Percentiles rank a stretch among this genome's conserved stretches.
Evolutionary conservation across 2,113 vertebrate species (phyloP).

Genomic region (Struthidea cinerea): DNA sequence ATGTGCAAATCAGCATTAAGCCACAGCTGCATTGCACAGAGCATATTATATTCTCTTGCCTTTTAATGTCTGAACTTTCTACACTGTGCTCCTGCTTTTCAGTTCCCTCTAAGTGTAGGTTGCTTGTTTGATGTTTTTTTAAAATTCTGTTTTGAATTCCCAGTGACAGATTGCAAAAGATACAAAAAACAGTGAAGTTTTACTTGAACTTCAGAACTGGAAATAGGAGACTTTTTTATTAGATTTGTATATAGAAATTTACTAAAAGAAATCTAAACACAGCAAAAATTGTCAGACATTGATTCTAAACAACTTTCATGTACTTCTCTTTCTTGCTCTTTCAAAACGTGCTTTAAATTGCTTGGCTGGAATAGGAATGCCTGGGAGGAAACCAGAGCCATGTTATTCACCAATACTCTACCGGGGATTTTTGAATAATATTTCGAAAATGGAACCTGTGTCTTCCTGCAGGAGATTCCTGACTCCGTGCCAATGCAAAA

Average conservation of each 20-base stretch:
- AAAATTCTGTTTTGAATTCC: background rate
- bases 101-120: background rate
- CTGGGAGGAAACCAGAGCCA: background rate
- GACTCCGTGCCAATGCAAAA: background rate
- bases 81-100: background rate
- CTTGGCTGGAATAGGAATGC: background rate
- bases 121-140: background rate
- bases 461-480: background rate
- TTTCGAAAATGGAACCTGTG: background rate
- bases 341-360: background rate
- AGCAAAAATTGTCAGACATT: background rate
- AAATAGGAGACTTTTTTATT: background rate
- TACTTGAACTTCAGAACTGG: background rate
- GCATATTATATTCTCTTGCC: background rate
- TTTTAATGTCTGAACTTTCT: constrained; percentile 2
- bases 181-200: background rate
- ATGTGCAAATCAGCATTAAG: constrained; percentile 34
- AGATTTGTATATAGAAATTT: background rate
- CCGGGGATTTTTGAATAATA: background rate
- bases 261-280: background rate
- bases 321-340: background rate
- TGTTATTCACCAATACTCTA: background rate
- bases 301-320: background rate
- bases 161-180: background rate
- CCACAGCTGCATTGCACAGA: constrained; percentile 8